A percentile compares a stretch with the other conserved stretches of the same genome.
These are phyloP conservation scores for Conopomorpha cramerella DNA, from an alignment of 1,140 invertebrate genomes.

Conservation along the genomic window DNA sequence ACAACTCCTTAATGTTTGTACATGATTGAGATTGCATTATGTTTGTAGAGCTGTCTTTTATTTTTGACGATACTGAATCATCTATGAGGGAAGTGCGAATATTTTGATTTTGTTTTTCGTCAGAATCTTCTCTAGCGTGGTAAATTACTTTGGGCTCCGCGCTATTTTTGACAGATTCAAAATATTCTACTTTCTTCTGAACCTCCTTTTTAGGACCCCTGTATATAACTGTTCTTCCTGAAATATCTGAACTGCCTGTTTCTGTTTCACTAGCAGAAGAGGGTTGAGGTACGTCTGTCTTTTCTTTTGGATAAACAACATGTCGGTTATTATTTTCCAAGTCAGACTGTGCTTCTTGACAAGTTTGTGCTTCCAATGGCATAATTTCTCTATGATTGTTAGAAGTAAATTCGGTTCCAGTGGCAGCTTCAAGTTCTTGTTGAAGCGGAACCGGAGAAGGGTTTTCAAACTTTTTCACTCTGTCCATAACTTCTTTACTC, in stretches of 20 bases:
- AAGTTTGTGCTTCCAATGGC: too few relatives aligned
- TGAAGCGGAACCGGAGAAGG: constrained; percentile 30
- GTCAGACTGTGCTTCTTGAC: too few relatives aligned
- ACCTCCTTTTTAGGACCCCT: constrained; percentile 63
- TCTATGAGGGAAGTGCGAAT: too few relatives aligned
- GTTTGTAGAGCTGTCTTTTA: constrained; percentile 2
- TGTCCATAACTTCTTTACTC: constrained; percentile 73
- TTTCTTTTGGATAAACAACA: constrained; percentile 1
- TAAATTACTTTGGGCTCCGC: constrained; percentile 27
- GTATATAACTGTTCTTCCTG: constrained; percentile 68
- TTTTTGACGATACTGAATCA: too few relatives aligned
- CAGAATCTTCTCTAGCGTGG: constrained; percentile 60
- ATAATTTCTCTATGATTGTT: too few relatives aligned
- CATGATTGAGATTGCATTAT: constrained; percentile 70
- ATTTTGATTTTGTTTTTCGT: constrained; percentile 37
- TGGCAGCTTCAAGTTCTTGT: constrained; percentile 50
- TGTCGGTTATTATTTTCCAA: too few relatives aligned
- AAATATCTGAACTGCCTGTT: constrained; percentile 72
- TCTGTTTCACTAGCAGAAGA: constrained; percentile 66
- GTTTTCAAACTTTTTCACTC: constrained; percentile 59
- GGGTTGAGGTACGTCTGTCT: constrained; percentile 7
- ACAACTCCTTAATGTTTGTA: constrained; percentile 76
- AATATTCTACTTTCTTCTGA: constrained; percentile 77
- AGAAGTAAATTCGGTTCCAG: too few relatives aligned
- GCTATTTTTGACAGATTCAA: constrained; percentile 65